Percentiles rank a stretch among this genome's conserved stretches.
phyloP scores from a whole-genome alignment of 2,113 vertebrate species.

The Mobula birostris region DNA sequence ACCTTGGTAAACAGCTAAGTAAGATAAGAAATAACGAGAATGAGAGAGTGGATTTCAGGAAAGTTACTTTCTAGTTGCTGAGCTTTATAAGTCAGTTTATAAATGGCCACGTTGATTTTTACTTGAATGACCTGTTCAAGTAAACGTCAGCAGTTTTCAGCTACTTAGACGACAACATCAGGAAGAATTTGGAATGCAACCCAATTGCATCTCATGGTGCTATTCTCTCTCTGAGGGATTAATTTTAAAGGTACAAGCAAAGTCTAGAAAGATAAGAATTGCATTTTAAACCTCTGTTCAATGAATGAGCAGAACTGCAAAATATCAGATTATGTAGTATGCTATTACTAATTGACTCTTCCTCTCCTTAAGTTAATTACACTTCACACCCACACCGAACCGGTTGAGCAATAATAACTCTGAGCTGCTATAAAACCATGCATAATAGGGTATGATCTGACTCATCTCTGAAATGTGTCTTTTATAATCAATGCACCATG shows the following conservation, averaged over 20 bases:
- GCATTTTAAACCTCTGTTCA: not conserved
- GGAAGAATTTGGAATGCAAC: not conserved
- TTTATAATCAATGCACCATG: not conserved
- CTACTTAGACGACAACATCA: no score
- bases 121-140: no score
- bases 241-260: not conserved
- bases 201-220: not conserved
- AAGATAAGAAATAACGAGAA: not conserved
- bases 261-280: not conserved
- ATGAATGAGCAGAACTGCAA: not conserved
- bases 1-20: not conserved
- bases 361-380: not conserved
- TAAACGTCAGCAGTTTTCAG: not conserved
- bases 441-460: not conserved
- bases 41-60: not conserved
- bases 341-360: not conserved
- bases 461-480: not conserved
- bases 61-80: not conserved
- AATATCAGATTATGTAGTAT: not conserved
- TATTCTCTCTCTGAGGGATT: not conserved
- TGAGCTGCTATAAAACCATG: not conserved
- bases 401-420: not conserved
- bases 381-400: not conserved
- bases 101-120: no score
- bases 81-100: no score